Evolutionary conservation across 2,888 invertebrate species (phyloP).

Genomic region (Drosophila fungiperda): DNA sequence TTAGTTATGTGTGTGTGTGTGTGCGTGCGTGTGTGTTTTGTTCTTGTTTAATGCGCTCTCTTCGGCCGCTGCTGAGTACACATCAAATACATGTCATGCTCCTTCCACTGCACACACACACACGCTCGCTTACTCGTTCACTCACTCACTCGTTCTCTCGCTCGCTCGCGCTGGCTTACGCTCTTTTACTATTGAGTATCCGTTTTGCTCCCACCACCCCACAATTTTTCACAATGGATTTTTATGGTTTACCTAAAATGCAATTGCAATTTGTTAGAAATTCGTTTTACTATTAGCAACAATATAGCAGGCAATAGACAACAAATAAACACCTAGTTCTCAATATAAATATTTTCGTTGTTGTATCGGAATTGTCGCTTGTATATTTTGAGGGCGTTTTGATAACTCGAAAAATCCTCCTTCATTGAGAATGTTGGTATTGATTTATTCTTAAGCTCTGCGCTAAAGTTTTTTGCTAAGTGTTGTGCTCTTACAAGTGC

Average conservation of each 20-base stretch:
- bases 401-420: conserved; percentile 35
- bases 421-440: conserved; percentile 16
- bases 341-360: conserved; percentile 28
- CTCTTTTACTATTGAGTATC: conserved; percentile 76
- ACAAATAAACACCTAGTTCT: conserved; percentile 16
- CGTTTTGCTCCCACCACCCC: conserved; percentile 81
- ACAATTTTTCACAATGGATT: conserved; percentile 80
- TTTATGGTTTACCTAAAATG: conserved; percentile 75
- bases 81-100: conserved; percentile 69
- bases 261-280: conserved; percentile 49
- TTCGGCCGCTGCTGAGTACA: conserved; percentile 68
- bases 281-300: conserved; percentile 4
- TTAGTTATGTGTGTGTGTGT: conserved; percentile 48
- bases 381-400: conserved; percentile 53
- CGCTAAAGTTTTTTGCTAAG: conserved; percentile 10
- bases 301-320: conserved; percentile 13
- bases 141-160: conserved; percentile 43
- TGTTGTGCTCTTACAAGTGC: conserved; percentile 7
- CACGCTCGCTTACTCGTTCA: conserved; percentile 34
- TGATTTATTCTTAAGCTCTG: conserved; percentile 39
- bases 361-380: conserved; percentile 31
- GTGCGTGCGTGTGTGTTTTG: conserved; percentile 53
- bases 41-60: conserved; percentile 68
- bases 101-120: conserved; percentile 55
- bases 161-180: conserved; percentile 54